Evolutionary conservation across 2,797 vertebrate genomes (phyloP).

Genomic region (Capromys pilorides): DNA sequence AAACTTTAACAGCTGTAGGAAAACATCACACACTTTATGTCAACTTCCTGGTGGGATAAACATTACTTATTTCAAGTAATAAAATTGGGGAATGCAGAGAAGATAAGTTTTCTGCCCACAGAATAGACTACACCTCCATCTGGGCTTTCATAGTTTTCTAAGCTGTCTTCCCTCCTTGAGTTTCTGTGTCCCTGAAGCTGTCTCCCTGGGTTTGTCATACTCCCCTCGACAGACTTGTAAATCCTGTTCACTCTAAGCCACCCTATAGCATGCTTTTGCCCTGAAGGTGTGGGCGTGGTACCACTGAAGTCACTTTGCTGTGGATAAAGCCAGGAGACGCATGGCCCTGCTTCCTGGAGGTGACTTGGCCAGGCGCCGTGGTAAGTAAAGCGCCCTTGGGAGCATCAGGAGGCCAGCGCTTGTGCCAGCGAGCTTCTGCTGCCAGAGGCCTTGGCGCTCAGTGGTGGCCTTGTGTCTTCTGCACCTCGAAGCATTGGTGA

Average conservation of each 20-base stretch:
- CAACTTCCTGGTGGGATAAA: background rate
- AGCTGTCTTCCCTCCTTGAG: background rate
- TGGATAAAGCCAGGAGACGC: background rate
- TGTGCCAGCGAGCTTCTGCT: background rate
- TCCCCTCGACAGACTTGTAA: rapidly evolving
- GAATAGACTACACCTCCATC: too few relatives aligned
- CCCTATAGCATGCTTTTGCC: background rate
- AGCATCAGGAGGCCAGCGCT: background rate
- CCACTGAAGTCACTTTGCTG: background rate
- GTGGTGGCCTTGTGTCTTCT: background rate
- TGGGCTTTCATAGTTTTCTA: background rate
- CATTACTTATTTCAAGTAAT: constrained; percentile 23
- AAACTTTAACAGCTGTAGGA: background rate
- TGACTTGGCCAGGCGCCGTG: background rate
- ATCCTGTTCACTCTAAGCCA: background rate
- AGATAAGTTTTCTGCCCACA: background rate
- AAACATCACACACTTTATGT: background rate
- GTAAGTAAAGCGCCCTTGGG: background rate
- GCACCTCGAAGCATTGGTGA: background rate
- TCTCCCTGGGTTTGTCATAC: background rate
- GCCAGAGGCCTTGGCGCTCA: background rate
- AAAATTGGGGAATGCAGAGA: background rate
- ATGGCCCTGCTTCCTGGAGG: background rate
- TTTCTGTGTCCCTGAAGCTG: background rate
- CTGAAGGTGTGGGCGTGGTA: background rate